Evolutionary conservation across 2,797 vertebrate species (phyloP).

Genomic region (Amphiprion clarkii): DNA sequence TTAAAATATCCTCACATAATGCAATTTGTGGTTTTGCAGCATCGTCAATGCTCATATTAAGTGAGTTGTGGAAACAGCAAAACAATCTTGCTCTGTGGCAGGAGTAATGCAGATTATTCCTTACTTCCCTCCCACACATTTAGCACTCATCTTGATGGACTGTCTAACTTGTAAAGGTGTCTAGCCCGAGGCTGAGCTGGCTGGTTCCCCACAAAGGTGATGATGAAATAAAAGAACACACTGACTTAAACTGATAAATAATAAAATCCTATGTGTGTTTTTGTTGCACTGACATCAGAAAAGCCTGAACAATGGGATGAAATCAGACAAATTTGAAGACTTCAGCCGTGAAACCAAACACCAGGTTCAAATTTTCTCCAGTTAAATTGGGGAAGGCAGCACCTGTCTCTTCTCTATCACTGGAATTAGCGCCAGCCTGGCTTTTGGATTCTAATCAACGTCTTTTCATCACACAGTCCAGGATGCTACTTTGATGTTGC

Average conservation of each 20-base stretch:
- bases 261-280: conserved; percentile 5
- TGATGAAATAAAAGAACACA: conserved; percentile 30
- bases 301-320: neutral
- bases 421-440: conserved; percentile 15
- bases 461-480: conserved; percentile 51
- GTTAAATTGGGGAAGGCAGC: conserved; percentile 24
- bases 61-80: conserved; percentile 1
- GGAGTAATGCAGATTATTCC: conserved; percentile 3
- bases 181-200: conserved; percentile 35
- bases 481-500: conserved; percentile 44
- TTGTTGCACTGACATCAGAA: conserved; percentile 3
- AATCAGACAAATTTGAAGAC: conserved; percentile 12
- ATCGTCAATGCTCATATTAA: neutral
- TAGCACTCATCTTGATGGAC: conserved; percentile 50
- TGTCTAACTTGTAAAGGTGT: conserved; percentile 24
- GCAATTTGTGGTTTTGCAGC: neutral
- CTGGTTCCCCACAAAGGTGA: conserved; percentile 8
- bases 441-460: conserved; percentile 51
- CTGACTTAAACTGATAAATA: conserved; percentile 1
- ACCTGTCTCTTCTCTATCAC: neutral
- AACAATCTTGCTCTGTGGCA: conserved; percentile 13
- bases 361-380: neutral
- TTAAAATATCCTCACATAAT: neutral
- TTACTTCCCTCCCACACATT: neutral
- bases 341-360: conserved; percentile 12